Conservation (phyloP, 2,888 invertebrate genomes). For the Yponomeuta cagnagella region DNA sequence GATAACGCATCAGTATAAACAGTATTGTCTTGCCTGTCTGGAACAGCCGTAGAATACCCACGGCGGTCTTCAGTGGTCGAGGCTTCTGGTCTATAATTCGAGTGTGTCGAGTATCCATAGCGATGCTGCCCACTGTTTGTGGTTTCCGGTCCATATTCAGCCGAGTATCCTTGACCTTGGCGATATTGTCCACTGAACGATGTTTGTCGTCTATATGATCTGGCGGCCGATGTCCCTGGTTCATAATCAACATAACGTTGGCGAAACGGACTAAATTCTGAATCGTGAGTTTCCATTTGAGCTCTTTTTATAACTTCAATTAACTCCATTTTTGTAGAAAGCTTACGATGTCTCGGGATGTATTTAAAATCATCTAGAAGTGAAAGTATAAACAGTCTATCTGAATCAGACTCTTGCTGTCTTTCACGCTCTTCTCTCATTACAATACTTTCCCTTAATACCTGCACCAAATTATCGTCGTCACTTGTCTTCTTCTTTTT, state of each 20-base stretch:
- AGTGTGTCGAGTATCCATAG: conserved; percentile 26
- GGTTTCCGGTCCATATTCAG: conserved; percentile 26
- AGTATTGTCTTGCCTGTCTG: conserved; percentile 28
- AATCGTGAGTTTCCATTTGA: conserved; percentile 28
- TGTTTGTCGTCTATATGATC: conserved; percentile 28
- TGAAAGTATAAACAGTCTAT: conserved; percentile 29
- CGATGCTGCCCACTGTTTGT: conserved; percentile 28
- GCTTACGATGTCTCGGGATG: conserved; percentile 30
- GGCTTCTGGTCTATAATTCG: conserved; percentile 29
- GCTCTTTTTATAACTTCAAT: conserved; percentile 31
- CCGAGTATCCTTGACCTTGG: conserved; percentile 28
- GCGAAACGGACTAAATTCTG: conserved; percentile 26
- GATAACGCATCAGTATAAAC: conserved; percentile 29
- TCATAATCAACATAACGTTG: conserved; percentile 29
- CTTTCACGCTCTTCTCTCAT: conserved; percentile 30
- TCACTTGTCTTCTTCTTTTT: conserved; percentile 31
- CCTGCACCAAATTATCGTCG: conserved; percentile 22
- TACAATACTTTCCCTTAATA: conserved; percentile 31
- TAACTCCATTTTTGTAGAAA: conserved; percentile 32
- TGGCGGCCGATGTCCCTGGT: conserved; percentile 30
- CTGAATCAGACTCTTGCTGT: conserved; percentile 30
- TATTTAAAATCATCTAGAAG: conserved; percentile 30
- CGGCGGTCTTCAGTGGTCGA: conserved; percentile 27
- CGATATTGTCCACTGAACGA: conserved; percentile 29
- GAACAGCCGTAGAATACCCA: conserved; percentile 28